Percentiles rank a stretch among this genome's conserved stretches.
Conservation (phyloP, 1,140 invertebrate genomes). For the Drosophila pectinifera region DNA sequence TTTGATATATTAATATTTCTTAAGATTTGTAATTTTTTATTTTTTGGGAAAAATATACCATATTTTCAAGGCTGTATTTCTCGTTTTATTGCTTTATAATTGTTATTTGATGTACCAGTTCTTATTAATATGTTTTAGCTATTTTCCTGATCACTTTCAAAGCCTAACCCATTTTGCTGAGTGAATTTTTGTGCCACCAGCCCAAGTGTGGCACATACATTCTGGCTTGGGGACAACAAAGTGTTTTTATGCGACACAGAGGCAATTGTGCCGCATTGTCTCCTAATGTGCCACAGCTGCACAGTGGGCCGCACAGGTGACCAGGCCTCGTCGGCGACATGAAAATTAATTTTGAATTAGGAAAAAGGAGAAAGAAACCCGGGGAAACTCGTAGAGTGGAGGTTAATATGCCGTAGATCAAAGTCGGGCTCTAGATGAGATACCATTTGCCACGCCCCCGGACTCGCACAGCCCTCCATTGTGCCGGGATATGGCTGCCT, state of each 20-base stretch:
- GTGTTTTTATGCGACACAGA: conserved; percentile 66
- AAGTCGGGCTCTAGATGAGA: conserved; percentile 22
- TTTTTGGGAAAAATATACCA: no score
- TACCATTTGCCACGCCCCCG: conserved; percentile 25
- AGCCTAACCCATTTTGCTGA: background rate
- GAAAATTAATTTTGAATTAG: conserved; percentile 33
- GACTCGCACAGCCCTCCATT: conserved; percentile 5
- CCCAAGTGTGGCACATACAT: conserved; percentile 2
- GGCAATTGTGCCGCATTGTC: conserved; percentile 58
- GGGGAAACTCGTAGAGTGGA: background rate
- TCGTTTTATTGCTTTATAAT: no score
- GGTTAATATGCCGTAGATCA: conserved; percentile 47
- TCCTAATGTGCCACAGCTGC: conserved; percentile 47
- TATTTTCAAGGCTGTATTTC: no score
- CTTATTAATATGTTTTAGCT: no score
- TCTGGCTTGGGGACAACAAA: conserved; percentile 55
- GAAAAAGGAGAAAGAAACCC: background rate
- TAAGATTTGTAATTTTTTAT: no score
- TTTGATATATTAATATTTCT: no score
- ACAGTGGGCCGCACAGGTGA: conserved; percentile 40
- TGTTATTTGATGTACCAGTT: no score
- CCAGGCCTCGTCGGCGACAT: background rate
- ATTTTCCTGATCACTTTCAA: no score
- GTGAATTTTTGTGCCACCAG: background rate
- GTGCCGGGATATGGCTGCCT: conserved; percentile 10